Percentiles rank a stretch among this genome's conserved stretches.
Evolutionary conservation across 2,797 vertebrate species (phyloP).

Genomic region (Allobates femoralis): DNA sequence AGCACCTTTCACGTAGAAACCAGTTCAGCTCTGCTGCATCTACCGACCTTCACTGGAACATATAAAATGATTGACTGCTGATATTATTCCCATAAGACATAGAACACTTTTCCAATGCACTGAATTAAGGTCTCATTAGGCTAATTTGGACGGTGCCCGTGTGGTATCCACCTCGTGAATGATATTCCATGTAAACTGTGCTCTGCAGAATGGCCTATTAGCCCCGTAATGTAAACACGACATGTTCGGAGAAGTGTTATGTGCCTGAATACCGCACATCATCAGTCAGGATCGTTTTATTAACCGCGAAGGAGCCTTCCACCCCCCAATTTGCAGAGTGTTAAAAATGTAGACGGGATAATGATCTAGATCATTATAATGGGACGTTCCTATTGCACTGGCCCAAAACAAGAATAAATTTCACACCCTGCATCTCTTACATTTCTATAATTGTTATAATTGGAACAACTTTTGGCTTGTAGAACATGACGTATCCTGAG

Average conservation of each 20-base stretch:
- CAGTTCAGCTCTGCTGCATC: background rate
- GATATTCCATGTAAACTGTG: slow-evolving; percentile 1
- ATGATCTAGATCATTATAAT: slow-evolving; percentile 49
- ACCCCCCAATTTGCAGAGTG: background rate
- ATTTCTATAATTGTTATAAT: slow-evolving; percentile 5
- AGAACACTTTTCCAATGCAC: background rate
- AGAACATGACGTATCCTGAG: background rate
- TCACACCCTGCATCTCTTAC: background rate
- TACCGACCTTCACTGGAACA: background rate
- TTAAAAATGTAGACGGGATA: slow-evolving; percentile 25
- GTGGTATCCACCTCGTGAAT: background rate
- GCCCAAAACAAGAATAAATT: slow-evolving; percentile 8
- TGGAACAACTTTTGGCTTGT: background rate
- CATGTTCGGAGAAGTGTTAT: slow-evolving; percentile 14
- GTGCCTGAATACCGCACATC: slow-evolving; percentile 8
- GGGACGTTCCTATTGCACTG: background rate
- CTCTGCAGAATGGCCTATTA: slow-evolving; percentile 41
- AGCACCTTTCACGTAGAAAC: background rate
- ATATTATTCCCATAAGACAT: background rate
- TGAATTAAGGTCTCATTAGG: slow-evolving; percentile 28
- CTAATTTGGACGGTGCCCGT: slow-evolving; percentile 8
- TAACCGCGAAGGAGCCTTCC: slow-evolving; percentile 27
- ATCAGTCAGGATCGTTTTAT: slow-evolving; percentile 28
- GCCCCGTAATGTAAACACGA: slow-evolving; percentile 37
- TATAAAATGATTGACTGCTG: background rate